Percentiles rank a stretch among this genome's conserved stretches.
These are phyloP conservation scores for Casuarius casuarius DNA, from an alignment of 2,113 vertebrate species.

Conservation along the genomic window DNA sequence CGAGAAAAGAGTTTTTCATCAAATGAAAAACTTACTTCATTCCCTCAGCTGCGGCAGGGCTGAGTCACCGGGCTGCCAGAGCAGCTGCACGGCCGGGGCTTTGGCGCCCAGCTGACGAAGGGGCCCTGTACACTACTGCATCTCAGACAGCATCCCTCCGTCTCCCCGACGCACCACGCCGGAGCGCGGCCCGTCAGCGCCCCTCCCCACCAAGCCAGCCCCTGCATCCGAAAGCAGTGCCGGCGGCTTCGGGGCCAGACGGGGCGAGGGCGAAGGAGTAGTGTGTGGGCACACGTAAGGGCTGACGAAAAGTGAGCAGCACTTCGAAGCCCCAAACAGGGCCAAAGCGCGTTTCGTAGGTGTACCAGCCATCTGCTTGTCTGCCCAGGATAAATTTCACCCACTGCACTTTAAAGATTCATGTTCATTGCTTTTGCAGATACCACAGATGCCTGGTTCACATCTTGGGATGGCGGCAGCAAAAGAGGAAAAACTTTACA, in stretches of 20 bases:
- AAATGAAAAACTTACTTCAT: background rate
- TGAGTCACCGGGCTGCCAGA: slow-evolving; percentile 9
- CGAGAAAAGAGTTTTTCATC: background rate
- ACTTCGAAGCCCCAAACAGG: background rate
- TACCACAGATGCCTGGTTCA: slow-evolving; percentile 68
- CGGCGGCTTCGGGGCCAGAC: background rate
- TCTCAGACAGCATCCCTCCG: background rate
- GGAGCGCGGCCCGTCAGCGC: background rate
- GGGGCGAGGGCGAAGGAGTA: background rate
- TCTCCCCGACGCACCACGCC: background rate
- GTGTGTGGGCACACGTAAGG: accelerated
- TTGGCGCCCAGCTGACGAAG: background rate
- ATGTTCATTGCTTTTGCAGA: slow-evolving; percentile 40
- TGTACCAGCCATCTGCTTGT: slow-evolving; percentile 21
- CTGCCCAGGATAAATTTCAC: slow-evolving; percentile 29
- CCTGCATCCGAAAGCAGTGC: background rate
- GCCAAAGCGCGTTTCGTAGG: background rate
- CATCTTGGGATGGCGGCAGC: slow-evolving; percentile 31
- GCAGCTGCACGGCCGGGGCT: slow-evolving; percentile 43
- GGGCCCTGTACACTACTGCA: background rate
- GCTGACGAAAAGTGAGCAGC: background rate
- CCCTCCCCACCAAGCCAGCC: background rate
- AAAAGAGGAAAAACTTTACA: slow-evolving; percentile 55
- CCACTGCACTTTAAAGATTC: slow-evolving; percentile 25
- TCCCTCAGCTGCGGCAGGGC: background rate